Base-by-base conservation (phyloP, 2,888 invertebrate species). In the Saturnia pavonia region DNA sequence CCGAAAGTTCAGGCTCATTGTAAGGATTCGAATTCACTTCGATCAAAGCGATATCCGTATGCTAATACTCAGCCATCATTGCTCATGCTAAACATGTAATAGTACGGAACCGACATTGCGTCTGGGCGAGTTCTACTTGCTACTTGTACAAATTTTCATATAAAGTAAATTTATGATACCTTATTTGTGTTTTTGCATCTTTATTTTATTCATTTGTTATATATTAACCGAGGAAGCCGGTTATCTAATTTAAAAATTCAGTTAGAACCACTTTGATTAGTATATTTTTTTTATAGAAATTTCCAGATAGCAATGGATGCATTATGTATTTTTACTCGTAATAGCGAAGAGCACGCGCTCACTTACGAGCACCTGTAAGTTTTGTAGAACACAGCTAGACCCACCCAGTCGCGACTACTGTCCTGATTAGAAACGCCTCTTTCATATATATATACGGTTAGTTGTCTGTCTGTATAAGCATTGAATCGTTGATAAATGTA, bases 391-490 rank as follows among this genome's bases (percentile, higher is more conserved):
- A n/a, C 19, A 25, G 25, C 40, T 8, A 65, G 65, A 65, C 40
- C 34, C 65, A 65, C 65, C 65, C 65, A 65, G 65, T 40, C 40
- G 7, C 65, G 40, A n/a, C 65, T 65, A 65, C 34, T 65, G 65
- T 65, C 19, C 19, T 65, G 65, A 65, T 65, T 65, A 65, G 65
- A 40, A 40, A 65, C 65, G 65, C 65, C 65, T 65, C 65, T 40
- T 65, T 65, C 40, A 65, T 65, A 14, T 57, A 63, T 40, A 65
- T 40, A 65, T n/a, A 65, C 19, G 19, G 11, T 40, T 3, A 19
- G 16, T 40, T 65, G 40, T 65, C 65, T n/a, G 40, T 65, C 19
- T 65, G 40, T 65, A n/a, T 27, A n/a, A n/a, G n/a, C n/a, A n/a
- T n/a, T n/a, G n/a, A 34, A 34, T 34, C 34, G 34, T 34, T 34